Base-by-base conservation (phyloP, 2,888 invertebrate genomes). In the Syrista parreyssii region DNA sequence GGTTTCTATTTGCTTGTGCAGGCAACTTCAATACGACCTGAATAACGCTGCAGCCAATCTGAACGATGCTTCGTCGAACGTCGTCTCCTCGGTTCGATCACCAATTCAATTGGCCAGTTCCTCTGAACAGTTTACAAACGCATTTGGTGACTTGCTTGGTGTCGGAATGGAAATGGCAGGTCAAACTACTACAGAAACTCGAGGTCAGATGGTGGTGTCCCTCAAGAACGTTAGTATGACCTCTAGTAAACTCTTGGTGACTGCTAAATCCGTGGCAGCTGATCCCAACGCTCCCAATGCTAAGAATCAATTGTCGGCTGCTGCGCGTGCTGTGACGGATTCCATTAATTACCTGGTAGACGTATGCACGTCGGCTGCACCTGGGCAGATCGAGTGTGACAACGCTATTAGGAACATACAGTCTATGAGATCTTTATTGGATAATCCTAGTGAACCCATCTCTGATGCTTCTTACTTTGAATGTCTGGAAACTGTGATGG, bases 381-480 rank as follows among this genome's bases (percentile, higher is more conserved):
- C 99, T 0, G 98, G 99, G 0, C 98, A 98, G 92, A 97, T 97
- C 91, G 99, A 99, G 89, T 99, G 99, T 92, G 98, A 98, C 89
- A 98, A 97, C 84, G 98, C 99, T 1, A 95, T 99, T 76, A 93
- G 98, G 82, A 97, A 97, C 90, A 98, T 99, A 79, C 96, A 97
- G 91, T 95, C 97, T 78, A 95, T 97, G 91, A 94, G 95, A 32
- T 95, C 96, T 1, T 93, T 98, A 80, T 93, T 99, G 75, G 96
- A 96, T 84, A 95, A 96, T 89, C 97, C 98, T 31, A 94, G 94
- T 75, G 97, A 98, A 90, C 98, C 98, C 0, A 94, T 98, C 84
- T 96, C 94, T 85, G 97, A 97, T 83, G 94, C 95, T 78, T 96
- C 97, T 0, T 99, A 99, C 93, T 98, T 97, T 92, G 98, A 98